Evolutionary conservation across 2,797 vertebrate genomes (phyloP), one percentile per base, ranked within the genome.

Genomic region (Pampus argenteus): DNA sequence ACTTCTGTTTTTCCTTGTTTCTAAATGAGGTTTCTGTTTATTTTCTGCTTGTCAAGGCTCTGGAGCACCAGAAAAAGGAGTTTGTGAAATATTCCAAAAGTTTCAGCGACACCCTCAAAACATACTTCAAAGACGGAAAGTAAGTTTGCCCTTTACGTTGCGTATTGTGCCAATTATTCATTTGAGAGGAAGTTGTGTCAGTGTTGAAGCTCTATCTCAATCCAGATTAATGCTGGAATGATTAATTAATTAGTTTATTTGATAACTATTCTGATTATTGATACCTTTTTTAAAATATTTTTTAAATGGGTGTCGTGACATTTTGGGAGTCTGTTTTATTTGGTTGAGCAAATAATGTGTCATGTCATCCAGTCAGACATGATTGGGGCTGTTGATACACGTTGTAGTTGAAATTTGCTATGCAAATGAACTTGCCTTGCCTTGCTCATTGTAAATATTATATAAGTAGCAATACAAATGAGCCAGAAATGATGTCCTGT

Each of bases 71-170:
- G 96, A 99, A 99, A 95, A 99, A 98, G 94, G 97, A 98, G 93
- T 99, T 98, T 95, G 97, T 98, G 95, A 98, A 98, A 92, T 98
- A 99, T 91, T 98, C 97, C 88, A 99, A 99, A 97, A 98, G 97
- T 91, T 99, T 99, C 96, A 99, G 97, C 45, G 97, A 99, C 91
- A 97, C 97, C 90, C 96, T 99, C 88, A 99, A 99, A 96, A 99
- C 96, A 47, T 98, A 99, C 96, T 99, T 98, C 96, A 99, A 98
- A 96, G 97, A 98, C 86, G 97, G 97, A 95, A 98, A 98, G 97
- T 99, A 93, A 97, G 97, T 96, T n/a, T 5, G 1, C 23, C 47
- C 13, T 0, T 10, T 6, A 22, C 28, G 4, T 9, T n/a, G 0
- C 13, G 13, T 9, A 3, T 10, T 2, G 14, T 5, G 17, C 20